phyloP scores from a whole-genome alignment of 1,140 invertebrate species.

The Heliconius melpomene region DNA sequence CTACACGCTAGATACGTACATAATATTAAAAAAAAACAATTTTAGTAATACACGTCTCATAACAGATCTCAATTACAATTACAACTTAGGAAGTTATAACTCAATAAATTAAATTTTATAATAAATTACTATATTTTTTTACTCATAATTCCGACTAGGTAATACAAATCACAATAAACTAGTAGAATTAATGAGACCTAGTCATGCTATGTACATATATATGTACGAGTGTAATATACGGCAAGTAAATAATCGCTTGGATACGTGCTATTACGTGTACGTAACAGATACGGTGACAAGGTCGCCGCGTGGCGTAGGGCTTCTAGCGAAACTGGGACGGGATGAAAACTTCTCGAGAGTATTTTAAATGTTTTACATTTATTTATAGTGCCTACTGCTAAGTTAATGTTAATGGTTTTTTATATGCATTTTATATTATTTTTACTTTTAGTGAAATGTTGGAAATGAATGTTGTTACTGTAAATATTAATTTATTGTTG shows the following conservation, averaged over 20 bases:
- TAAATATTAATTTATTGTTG: too few species aligned
- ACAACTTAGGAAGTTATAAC: background rate
- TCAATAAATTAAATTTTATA: background rate
- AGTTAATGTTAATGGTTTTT: background rate
- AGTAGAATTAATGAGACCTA: background rate
- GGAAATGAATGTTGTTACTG: background rate
- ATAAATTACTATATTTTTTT: background rate
- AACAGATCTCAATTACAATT: too few species aligned
- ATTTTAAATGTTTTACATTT: constrained; percentile 13
- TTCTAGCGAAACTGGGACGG: constrained; percentile 27
- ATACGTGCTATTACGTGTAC: constrained; percentile 33
- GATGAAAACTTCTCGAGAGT: constrained; percentile 25
- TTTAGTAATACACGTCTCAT: too few species aligned
- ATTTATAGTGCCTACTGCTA: background rate
- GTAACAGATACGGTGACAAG: constrained; percentile 32
- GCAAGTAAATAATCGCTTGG: constrained; percentile 33
- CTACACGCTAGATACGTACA: background rate
- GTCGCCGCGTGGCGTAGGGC: constrained; percentile 30
- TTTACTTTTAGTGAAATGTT: background rate
- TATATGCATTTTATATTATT: background rate
- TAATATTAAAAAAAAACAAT: too few species aligned
- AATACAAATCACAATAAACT: background rate
- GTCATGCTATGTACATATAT: background rate
- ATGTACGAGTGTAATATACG: background rate
- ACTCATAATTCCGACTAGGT: background rate